A percentile compares a stretch with the other conserved stretches of the same genome.
phyloP scores from a whole-genome alignment of 2,113 vertebrate genomes.

The Vimba vimba region DNA sequence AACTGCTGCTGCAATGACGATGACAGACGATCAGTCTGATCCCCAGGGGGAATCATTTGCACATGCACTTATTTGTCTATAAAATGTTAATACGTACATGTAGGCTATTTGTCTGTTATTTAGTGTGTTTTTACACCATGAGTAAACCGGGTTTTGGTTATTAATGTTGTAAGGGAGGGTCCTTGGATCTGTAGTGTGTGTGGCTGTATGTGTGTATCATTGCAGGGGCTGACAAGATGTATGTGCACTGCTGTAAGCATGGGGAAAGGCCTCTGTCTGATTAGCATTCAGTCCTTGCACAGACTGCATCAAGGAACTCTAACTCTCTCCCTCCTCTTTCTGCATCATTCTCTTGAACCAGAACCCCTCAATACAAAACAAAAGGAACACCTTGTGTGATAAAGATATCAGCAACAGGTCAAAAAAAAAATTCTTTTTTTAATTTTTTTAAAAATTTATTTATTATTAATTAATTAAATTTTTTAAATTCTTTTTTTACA shows the following conservation, averaged over 20 bases:
- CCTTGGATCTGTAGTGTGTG: conserved; percentile 6
- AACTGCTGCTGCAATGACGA: not conserved
- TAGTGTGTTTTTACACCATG: not conserved
- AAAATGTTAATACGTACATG: conserved; percentile 3
- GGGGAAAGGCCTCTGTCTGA: conserved; percentile 57
- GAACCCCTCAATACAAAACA: conserved; percentile 35
- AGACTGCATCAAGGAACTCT: conserved; percentile 70
- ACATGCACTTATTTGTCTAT: not conserved
- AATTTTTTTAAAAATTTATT: no score
- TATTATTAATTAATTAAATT: no score
- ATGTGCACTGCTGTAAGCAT: conserved; percentile 40
- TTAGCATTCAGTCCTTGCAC: conserved; percentile 73
- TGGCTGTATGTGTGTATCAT: conserved; percentile 22
- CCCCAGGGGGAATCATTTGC: not conserved
- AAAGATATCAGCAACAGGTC: conserved; percentile 44
- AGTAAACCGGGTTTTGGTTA: not conserved
- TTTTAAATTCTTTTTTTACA: no score
- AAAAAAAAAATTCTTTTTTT: no score
- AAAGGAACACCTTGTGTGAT: not conserved
- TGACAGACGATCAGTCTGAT: not conserved
- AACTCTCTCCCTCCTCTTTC: conserved; percentile 13
- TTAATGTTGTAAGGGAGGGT: not conserved
- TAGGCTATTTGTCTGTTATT: not conserved
- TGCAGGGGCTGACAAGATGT: conserved; percentile 18
- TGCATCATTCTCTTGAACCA: conserved; percentile 42